Percentiles rank a stretch among this genome's conserved stretches.
phyloP scores from a whole-genome alignment of 1,140 invertebrate genomes.

The Callitettix versicolor region DNA sequence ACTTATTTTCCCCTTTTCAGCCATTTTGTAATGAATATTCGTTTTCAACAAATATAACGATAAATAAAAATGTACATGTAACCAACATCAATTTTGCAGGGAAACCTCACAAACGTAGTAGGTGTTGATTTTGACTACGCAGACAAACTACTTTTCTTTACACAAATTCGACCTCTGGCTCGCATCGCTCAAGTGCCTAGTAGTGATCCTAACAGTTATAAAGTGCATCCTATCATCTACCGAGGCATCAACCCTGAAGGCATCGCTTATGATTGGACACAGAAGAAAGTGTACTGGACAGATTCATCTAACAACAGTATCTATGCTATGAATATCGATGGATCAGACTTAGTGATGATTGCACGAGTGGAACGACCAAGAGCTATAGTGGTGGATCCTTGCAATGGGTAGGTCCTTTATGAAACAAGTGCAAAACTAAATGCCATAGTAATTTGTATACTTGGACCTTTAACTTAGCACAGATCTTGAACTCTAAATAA shows the following conservation, averaged over 20 bases:
- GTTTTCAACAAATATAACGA: no score
- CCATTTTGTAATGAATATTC: no score
- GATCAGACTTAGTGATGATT: slow-evolving; percentile 84
- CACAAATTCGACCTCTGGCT: slow-evolving; percentile 83
- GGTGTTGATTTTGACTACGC: slow-evolving; percentile 91
- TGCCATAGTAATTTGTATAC: no score
- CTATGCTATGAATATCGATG: slow-evolving; percentile 88
- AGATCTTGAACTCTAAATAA: no score
- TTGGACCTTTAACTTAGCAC: no score
- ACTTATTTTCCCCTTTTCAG: no score
- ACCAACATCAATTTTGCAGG: slow-evolving; percentile 34
- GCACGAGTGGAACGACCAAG: slow-evolving; percentile 82
- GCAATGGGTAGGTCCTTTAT: slow-evolving; percentile 56
- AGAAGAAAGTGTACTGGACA: slow-evolving; percentile 94
- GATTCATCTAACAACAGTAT: slow-evolving; percentile 90
- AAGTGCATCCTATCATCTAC: slow-evolving; percentile 61
- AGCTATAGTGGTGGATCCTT: slow-evolving; percentile 94
- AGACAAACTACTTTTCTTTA: slow-evolving; percentile 79
- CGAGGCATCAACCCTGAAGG: slow-evolving; percentile 89
- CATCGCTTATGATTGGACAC: slow-evolving; percentile 94
- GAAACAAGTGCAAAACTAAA: neutral
- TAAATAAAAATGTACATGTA: no score
- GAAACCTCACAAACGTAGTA: slow-evolving; percentile 91
- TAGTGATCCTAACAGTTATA: slow-evolving; percentile 45
- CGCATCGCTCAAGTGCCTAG: slow-evolving; percentile 71